Evolutionary conservation across 2,888 invertebrate species (phyloP), one percentile per base, ranked within the genome.

Genomic region (Calliphora vomitoria): DNA sequence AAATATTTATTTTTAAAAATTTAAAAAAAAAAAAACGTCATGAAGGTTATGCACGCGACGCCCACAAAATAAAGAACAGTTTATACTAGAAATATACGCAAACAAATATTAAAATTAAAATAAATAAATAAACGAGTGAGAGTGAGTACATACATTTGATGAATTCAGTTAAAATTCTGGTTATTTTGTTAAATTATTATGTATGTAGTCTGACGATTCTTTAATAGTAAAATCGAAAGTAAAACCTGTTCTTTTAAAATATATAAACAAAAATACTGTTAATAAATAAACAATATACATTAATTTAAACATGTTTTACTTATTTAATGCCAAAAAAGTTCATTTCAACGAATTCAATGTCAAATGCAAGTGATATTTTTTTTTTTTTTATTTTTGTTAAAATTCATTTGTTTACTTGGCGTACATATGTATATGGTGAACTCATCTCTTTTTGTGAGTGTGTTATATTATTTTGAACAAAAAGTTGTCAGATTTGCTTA

Each of bases 1-100:
- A 15, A 62, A 15, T 60, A 47, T 72, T 68, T 53, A 76, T 79
- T 79, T 68, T 79, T 44, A 62, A 78, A 72, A 58, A 60, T 50
- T 41, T 25, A 25, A 25, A 25, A 64, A 18, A 11, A 79, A 62
- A 31, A 78, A 55, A 74, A 78, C 75, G 62, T 78, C 78, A 75
- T 87, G 82, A 87, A 87, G 79, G 85, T 85, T 85, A 82, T 74
- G 47, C 68, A 85, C 69, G 66, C 50, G 74, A 85, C 79, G 79
- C 79, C 79, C 64, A 83, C 86, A 74, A 82, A 68, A 69, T 47
- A 44, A 53, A 64, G 38, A 50, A 75, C 41, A 55, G 55, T 71
- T 47, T 55, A 35, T 50, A 38, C 44, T 38, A 55, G 31, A 35
- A 20, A 20, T 8, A 31, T 18, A 38, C 47, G 15, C 18, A 0